Conservation (phyloP, 2,797 vertebrate species). For the Macrochelys suwanniensis region DNA sequence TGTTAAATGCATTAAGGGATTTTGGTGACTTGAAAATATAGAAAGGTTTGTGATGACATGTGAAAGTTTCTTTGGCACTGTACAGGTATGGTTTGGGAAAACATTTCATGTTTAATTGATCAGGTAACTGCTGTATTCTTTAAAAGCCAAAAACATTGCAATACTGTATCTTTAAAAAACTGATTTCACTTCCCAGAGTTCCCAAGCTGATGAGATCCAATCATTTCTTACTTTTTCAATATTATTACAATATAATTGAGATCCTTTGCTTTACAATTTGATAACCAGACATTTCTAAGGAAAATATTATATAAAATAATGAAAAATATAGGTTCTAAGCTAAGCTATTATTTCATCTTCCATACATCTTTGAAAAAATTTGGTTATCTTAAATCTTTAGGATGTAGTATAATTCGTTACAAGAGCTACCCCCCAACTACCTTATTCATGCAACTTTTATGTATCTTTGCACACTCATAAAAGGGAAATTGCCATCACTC, state of each 20-base stretch:
- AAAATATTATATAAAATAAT: background rate
- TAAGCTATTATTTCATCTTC: background rate
- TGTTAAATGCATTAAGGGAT: background rate
- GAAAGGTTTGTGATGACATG: background rate
- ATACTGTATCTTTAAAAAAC: background rate
- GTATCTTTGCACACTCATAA: conserved; percentile 43
- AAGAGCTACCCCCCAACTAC: background rate
- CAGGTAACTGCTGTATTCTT: background rate
- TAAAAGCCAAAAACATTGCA: background rate
- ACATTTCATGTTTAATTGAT: background rate
- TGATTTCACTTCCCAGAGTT: background rate
- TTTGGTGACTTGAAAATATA: background rate
- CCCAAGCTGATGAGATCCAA: background rate
- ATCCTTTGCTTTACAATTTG: background rate
- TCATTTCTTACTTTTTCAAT: background rate
- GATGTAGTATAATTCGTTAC: background rate
- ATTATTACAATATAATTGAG: background rate
- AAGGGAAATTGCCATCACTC: conserved; percentile 20
- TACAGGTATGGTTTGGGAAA: background rate
- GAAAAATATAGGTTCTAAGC: background rate
- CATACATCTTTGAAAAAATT: background rate
- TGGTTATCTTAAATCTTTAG: background rate
- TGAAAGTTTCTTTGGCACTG: background rate
- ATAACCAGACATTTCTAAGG: background rate
- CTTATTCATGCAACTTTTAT: conserved; percentile 40